Base-by-base conservation (phyloP, 1,140 invertebrate genomes). In the Maniola jurtina region DNA sequence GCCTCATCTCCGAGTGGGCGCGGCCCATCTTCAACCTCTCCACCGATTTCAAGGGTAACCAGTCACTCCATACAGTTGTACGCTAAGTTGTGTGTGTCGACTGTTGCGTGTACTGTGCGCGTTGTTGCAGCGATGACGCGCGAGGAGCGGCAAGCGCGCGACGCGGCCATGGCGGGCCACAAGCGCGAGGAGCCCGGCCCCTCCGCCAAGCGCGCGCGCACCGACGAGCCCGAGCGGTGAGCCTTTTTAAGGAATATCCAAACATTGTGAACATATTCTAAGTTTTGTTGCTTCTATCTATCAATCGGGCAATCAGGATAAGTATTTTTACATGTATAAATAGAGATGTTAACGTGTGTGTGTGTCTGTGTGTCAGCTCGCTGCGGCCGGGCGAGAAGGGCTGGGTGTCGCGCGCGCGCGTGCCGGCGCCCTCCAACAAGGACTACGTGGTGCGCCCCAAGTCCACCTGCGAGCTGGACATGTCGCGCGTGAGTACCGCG, bases 1-100 rank as follows among this genome's bases (percentile, higher is more conserved):
- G 96, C 81, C 93, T 99, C 58, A 99, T 99, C 61, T 98, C 96
- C 58, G 97, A 98, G 88, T 99, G 98, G 98, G 97, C 98, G 0
- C 90, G 98, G 35, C 98, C 98, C 5, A 99, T 99, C 70, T 99
- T 99, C 86, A 99, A 98, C 92, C 92, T 99, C 33, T 98, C 97
- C 15, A 96, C 97, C 15, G 98, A 99, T 90, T 99, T 98, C 84
- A 98, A 98, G 92, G 93, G 93, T 91, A 55, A 25, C 25, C n/a
- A n/a, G 25, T 25, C 25, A 25, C 4, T 25, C 25, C 1, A 25
- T 25, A 4, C 1, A 25, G 25, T 4, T 25, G 25, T 25, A 25
- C 25, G 25, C 25, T 25, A 25, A 25, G 25, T 25, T 25, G n/a
- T n/a, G n/a, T n/a, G n/a, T n/a, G n/a, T n/a, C n/a, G n/a, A n/a